Conservation (phyloP, 2,113 vertebrate genomes). For the Acrocephalus arundinaceus region DNA sequence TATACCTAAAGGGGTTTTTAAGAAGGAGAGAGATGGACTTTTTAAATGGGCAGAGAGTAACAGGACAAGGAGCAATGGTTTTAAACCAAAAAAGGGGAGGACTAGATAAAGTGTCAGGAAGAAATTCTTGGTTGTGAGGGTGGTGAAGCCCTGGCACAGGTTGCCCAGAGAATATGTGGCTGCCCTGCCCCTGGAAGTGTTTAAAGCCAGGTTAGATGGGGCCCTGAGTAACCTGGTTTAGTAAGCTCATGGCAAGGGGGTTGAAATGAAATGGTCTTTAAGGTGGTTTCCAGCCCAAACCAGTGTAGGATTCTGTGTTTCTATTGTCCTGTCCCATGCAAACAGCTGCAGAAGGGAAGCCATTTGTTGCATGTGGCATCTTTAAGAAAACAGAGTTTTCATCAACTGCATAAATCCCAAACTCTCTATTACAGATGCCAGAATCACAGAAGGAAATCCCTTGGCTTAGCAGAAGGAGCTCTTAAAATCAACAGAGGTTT, state of each 20-base stretch:
- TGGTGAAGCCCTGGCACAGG: neutral
- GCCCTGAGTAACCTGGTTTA: neutral
- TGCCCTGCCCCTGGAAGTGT: neutral
- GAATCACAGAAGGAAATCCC: neutral
- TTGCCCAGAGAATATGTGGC: neutral
- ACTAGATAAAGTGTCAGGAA: neutral
- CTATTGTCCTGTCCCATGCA: neutral
- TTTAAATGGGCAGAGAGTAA: neutral
- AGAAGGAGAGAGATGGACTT: neutral
- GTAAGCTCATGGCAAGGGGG: neutral
- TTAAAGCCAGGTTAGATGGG: neutral
- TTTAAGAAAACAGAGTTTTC: neutral
- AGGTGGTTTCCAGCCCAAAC: neutral
- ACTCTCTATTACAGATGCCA: fast-evolving
- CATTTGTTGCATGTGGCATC: neutral
- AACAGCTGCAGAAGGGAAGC: neutral
- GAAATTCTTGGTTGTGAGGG: neutral
- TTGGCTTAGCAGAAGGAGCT: neutral
- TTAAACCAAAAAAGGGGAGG: neutral
- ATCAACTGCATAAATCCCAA: neutral
- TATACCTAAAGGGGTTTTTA: neutral
- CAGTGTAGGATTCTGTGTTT: neutral
- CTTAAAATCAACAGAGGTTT: neutral
- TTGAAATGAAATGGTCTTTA: neutral
- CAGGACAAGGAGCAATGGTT: neutral